Percentiles rank a stretch among this genome's conserved stretches.
Conservation (phyloP, 2,113 vertebrate species). For the rabbit (Oryctolagus cuniculus) region mOryCun1.1 NC_091436.1:75572001-75572500, state of each 20-base stretch:
- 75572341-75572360: conserved; percentile 91
- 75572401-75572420: conserved; percentile 90
- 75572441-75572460: conserved; percentile 90
- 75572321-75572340: conserved; percentile 50
- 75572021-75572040: not conserved
- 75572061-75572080: not conserved
- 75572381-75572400: conserved; percentile 93
- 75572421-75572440: conserved; percentile 94
- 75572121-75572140: not conserved
- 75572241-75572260: conserved; percentile 24
- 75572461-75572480: conserved; percentile 86
- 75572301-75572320: conserved; percentile 35
- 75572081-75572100: not conserved
- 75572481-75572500: not conserved
- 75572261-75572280: conserved; percentile 14
- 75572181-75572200: not conserved
- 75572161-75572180: not conserved
- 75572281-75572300: conserved; percentile 42
- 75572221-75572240: not conserved
- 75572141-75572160: not conserved
- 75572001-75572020: not conserved
- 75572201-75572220: conserved; percentile 11
- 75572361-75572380: conserved; percentile 93
- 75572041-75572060: not conserved
- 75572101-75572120: not conserved